Conservation (phyloP, 2,888 invertebrate genomes). For the Dryocosmus kuriphilus region DNA sequence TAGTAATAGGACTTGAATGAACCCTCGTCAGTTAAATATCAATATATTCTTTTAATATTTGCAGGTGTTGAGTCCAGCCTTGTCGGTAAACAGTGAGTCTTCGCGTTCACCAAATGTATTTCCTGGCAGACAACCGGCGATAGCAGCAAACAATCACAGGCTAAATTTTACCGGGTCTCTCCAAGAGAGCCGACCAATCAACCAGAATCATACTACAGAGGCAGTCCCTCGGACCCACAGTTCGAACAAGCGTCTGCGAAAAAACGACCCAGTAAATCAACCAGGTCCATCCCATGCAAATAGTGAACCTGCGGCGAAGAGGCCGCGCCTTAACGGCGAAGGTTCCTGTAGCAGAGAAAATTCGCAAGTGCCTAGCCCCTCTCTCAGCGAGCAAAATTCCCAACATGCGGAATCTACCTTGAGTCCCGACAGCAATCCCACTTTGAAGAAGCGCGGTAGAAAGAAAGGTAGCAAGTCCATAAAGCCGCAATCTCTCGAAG, state of each 20-base stretch:
- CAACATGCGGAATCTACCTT: constrained; percentile 27
- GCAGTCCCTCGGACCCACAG: constrained; percentile 79
- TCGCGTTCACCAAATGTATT: constrained; percentile 74
- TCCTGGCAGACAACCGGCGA: constrained; percentile 68
- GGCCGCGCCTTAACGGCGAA: constrained; percentile 79
- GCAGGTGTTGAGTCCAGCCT: constrained; percentile 75
- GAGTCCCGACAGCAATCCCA: constrained; percentile 34
- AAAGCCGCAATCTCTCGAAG: constrained; percentile 79
- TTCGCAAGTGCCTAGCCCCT: constrained; percentile 79
- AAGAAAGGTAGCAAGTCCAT: constrained; percentile 81
- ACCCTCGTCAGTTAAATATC: too few species aligned
- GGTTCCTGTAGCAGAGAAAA: constrained; percentile 73
- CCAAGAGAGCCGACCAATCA: constrained; percentile 65
- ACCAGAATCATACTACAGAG: constrained; percentile 74
- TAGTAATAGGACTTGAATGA: too few species aligned
- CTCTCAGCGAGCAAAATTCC: constrained; percentile 58
- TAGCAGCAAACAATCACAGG: constrained; percentile 69
- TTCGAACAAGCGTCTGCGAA: constrained; percentile 79
- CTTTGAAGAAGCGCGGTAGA: constrained; percentile 80
- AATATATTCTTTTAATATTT: too few species aligned
- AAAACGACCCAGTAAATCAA: constrained; percentile 73
- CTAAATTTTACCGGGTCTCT: constrained; percentile 59
- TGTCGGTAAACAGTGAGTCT: constrained; percentile 75
- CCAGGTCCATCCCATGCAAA: constrained; percentile 52
- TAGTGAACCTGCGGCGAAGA: constrained; percentile 73